phyloP scores from a whole-genome alignment of 2,113 vertebrate species.

The Oriolus oriolus region DNA sequence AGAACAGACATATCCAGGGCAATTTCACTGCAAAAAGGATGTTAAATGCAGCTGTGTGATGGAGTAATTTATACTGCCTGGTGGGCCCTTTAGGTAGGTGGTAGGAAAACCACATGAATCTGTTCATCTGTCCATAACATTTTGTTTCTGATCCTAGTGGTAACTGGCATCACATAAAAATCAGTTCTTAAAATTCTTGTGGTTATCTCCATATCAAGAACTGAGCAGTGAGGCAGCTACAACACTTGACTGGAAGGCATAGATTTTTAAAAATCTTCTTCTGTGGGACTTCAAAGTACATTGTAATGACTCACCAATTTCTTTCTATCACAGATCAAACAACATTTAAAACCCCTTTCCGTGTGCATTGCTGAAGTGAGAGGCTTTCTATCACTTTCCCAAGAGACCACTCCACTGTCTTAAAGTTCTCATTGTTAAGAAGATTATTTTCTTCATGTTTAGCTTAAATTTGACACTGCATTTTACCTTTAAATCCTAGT shows the following conservation, averaged over 20 bases:
- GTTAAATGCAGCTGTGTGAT: not conserved
- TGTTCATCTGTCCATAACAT: not conserved
- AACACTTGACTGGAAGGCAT: not conserved
- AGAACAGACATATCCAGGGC: not conserved
- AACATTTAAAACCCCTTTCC: not conserved
- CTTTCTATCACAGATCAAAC: constrained; percentile 3
- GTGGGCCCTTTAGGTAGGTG: not conserved
- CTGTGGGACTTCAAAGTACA: not conserved
- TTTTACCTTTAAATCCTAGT: not conserved
- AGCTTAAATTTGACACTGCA: not conserved
- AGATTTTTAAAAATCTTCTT: not conserved
- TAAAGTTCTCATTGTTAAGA: not conserved
- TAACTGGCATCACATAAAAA: not conserved
- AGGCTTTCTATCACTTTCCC: not conserved
- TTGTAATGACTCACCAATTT: constrained; percentile 5
- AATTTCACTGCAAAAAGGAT: not conserved
- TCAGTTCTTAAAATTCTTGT: not conserved
- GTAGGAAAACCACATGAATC: not conserved
- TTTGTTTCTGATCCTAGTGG: not conserved
- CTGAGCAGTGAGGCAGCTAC: not conserved
- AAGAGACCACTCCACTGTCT: not conserved
- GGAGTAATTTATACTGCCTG: not conserved
- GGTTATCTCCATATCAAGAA: not conserved
- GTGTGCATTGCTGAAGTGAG: not conserved
- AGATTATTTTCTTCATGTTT: constrained; percentile 15